Evolutionary conservation across 2,888 invertebrate genomes (phyloP).

Genomic region (Drepana falcataria): DNA sequence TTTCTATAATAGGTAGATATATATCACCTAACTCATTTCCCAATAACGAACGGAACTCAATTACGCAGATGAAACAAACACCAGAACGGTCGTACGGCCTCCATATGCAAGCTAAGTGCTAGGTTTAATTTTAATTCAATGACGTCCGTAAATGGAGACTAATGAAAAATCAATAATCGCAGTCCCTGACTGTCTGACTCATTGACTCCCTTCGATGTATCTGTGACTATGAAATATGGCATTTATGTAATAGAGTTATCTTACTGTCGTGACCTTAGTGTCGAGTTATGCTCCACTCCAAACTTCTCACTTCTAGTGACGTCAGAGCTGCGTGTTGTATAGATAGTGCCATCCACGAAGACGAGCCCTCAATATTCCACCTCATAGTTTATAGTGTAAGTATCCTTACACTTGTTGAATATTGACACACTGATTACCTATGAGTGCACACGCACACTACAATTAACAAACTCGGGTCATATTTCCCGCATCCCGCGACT

Average conservation of each 20-base stretch:
- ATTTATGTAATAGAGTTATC: not conserved
- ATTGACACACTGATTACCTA: no score
- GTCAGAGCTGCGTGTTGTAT: not conserved
- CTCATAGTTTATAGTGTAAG: no score
- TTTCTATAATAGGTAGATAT: not conserved
- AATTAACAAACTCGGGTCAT: no score
- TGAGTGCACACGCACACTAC: no score
- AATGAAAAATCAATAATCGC: constrained; percentile 26
- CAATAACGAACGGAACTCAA: not conserved
- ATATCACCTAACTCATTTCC: not conserved
- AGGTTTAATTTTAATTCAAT: constrained; percentile 23
- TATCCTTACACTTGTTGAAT: no score
- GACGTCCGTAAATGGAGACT: constrained; percentile 13
- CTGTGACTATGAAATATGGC: not conserved
- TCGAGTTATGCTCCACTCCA: not conserved
- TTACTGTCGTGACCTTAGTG: not conserved
- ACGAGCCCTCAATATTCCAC: no score
- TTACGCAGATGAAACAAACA: not conserved
- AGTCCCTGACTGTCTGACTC: not conserved
- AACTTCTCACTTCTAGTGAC: not conserved
- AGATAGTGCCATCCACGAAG: not conserved
- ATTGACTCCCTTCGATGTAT: no score
- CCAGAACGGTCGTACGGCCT: constrained; percentile 10
- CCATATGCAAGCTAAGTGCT: constrained; percentile 16
- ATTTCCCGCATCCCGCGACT: no score